These are phyloP conservation scores for Cephus spinipes DNA, from an alignment of 2,888 invertebrate species.

Conservation along the genomic window DNA sequence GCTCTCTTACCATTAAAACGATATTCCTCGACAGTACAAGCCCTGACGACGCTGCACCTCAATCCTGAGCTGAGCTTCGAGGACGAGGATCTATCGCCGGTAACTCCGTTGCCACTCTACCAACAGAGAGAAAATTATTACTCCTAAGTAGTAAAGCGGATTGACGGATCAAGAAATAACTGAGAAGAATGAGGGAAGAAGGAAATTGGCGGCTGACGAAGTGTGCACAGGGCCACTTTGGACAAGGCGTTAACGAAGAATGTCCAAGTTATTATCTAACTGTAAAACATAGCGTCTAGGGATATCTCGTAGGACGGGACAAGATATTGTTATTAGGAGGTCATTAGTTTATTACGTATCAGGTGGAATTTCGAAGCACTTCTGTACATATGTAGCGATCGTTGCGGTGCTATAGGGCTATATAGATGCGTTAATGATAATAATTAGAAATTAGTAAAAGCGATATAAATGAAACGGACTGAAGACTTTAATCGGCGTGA, in stretches of 20 bases:
- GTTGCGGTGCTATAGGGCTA: background rate
- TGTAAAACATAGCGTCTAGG: background rate
- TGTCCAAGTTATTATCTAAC: background rate
- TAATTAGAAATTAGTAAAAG: background rate
- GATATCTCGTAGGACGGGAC: background rate
- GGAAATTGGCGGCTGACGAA: background rate
- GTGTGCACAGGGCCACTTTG: too few species aligned
- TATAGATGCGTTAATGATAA: background rate
- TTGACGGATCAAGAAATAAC: constrained; percentile 9
- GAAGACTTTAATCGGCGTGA: background rate
- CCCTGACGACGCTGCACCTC: constrained; percentile 78
- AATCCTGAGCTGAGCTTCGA: constrained; percentile 71
- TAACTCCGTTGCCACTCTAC: constrained; percentile 83
- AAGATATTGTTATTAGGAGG: background rate
- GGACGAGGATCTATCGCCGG: constrained; percentile 81
- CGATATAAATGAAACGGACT: constrained; percentile 1
- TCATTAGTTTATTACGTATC: background rate
- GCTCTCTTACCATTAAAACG: background rate
- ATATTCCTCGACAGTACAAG: constrained; percentile 72
- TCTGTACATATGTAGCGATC: background rate
- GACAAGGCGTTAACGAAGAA: background rate
- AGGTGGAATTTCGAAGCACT: background rate
- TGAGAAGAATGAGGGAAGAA: background rate
- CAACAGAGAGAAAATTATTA: constrained; percentile 90
- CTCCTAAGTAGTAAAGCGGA: constrained; percentile 50